phyloP scores from a whole-genome alignment of 2,113 vertebrate genomes.

The Cynopterus brachyotis region DNA sequence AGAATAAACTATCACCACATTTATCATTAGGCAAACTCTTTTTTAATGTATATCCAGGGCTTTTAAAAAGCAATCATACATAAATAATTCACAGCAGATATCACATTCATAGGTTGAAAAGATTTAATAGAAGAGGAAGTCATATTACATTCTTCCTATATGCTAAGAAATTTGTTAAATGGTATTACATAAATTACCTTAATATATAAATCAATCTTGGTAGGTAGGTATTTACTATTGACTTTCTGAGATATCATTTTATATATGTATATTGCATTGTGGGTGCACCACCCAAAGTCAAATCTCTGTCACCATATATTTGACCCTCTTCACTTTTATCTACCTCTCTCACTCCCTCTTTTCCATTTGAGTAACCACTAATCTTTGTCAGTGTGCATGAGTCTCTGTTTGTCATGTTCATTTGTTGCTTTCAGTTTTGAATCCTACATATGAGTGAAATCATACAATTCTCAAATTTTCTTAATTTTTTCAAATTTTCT shows the following conservation, averaged over 20 bases:
- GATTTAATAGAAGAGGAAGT: not conserved
- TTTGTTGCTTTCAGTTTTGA: no score
- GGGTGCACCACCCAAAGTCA: no score
- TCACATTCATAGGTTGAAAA: not conserved
- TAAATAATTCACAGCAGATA: not conserved
- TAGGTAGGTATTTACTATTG: not conserved
- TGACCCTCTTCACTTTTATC: no score
- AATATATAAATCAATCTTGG: not conserved
- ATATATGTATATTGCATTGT: no score
- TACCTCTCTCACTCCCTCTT: no score
- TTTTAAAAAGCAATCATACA: not conserved
- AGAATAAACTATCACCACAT: not conserved
- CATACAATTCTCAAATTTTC: no score
- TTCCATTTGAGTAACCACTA: no score
- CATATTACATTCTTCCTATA: not conserved
- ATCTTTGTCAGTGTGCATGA: no score
- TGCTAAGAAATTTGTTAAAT: slow-evolving; percentile 23
- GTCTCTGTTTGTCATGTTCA: no score
- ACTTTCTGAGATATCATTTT: no score
- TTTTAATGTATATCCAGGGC: not conserved
- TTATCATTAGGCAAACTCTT: not conserved
- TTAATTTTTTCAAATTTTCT: not conserved
- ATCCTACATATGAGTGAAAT: no score
- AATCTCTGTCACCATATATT: no score
- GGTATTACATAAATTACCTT: not conserved